These are phyloP conservation scores for Aphelenchoides bicaudatus DNA, from an alignment of 2,888 invertebrate species.

Conservation along the genomic window DNA sequence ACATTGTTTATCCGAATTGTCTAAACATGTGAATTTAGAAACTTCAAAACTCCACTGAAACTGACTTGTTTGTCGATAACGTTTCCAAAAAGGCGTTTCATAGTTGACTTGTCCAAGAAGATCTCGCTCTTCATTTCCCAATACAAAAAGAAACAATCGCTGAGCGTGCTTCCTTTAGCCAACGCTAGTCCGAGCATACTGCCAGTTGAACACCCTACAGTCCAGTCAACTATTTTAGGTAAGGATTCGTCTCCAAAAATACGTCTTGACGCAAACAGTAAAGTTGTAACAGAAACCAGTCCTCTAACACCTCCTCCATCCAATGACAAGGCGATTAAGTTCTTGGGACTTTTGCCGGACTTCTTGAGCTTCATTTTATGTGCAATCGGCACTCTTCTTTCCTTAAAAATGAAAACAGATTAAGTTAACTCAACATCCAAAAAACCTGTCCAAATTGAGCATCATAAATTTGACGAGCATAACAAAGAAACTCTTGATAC, in stretches of 20 bases:
- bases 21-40: constrained; percentile 15
- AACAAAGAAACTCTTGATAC: constrained; percentile 44
- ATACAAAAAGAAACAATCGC: constrained; percentile 33
- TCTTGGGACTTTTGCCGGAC: constrained; percentile 4
- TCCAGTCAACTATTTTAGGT: constrained; percentile 48
- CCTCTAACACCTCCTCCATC: constrained; percentile 54
- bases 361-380: constrained; percentile 12
- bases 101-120: constrained; percentile 49
- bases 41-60: background rate
- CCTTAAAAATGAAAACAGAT: constrained; percentile 17
- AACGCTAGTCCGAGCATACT: constrained; percentile 49
- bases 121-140: constrained; percentile 56
- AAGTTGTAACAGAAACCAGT: constrained; percentile 50
- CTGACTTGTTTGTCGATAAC: constrained; percentile 39
- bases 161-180: constrained; percentile 45
- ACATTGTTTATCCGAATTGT: constrained; percentile 42
- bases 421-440: constrained; percentile 7
- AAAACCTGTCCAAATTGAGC: constrained; percentile 47
- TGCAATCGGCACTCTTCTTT: constrained; percentile 13
- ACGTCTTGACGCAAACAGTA: constrained; percentile 49
- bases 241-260: constrained; percentile 50
- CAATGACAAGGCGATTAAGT: constrained; percentile 44
- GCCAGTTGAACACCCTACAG: constrained; percentile 50
- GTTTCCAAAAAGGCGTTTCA: constrained; percentile 50
- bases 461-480: constrained; percentile 46